Percentiles rank a stretch among this genome's conserved stretches.
These are phyloP conservation scores for Ennomos erosarius DNA, from an alignment of 2,888 invertebrate species.

Conservation along the genomic window DNA sequence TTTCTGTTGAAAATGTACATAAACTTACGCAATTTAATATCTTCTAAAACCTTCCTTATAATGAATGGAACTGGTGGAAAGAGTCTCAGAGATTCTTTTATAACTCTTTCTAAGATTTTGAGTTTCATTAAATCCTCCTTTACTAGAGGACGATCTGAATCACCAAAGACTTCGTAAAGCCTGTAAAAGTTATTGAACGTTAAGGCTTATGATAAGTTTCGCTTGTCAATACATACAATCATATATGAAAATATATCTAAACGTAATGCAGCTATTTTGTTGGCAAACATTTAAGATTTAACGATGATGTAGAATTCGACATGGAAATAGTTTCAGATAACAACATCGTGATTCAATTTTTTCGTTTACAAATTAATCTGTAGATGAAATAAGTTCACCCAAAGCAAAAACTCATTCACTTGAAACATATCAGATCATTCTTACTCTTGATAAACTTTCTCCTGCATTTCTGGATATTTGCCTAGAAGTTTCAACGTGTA, in stretches of 20 bases:
- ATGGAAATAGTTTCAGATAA: no score
- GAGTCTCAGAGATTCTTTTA: slow-evolving; percentile 71
- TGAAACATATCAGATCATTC: slow-evolving; percentile 38
- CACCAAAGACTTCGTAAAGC: slow-evolving; percentile 64
- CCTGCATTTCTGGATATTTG: slow-evolving; percentile 77
- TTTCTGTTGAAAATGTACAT: background rate
- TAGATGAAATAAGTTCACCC: no score
- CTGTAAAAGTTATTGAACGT: slow-evolving; percentile 43
- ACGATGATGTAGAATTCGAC: no score
- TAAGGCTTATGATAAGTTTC: background rate
- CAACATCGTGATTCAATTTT: no score
- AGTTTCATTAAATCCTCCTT: slow-evolving; percentile 68
- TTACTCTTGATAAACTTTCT: slow-evolving; percentile 75
- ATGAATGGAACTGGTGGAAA: slow-evolving; percentile 77
- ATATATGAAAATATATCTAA: no score
- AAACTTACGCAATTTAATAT: slow-evolving; percentile 71
- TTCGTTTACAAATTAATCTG: no score
- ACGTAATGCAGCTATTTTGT: no score
- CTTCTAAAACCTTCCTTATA: slow-evolving; percentile 70
- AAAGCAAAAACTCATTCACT: no score
- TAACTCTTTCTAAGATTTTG: slow-evolving; percentile 70
- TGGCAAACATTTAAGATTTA: no score
- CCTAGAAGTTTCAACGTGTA: slow-evolving; percentile 73
- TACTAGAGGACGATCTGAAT: slow-evolving; percentile 61
- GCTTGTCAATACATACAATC: no score